phyloP scores from a whole-genome alignment of 1,140 invertebrate genomes.

The Brachionus manjavacas region DNA sequence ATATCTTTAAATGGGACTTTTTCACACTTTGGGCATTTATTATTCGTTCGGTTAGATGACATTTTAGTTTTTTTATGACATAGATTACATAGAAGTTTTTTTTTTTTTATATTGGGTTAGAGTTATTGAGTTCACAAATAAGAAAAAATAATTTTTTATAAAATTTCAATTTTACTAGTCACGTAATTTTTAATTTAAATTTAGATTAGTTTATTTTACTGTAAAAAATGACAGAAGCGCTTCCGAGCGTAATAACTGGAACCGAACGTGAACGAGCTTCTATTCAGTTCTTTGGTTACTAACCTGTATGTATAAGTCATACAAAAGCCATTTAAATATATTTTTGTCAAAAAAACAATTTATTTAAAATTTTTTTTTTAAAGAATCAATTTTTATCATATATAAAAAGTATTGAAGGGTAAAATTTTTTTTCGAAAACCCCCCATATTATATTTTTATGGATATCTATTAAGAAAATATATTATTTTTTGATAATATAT shows the following conservation, averaged over 20 bases:
- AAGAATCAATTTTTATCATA: not conserved
- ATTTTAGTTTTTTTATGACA: too few species aligned
- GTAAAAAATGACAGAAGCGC: not conserved
- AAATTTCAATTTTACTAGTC: not conserved
- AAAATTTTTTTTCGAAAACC: slow-evolving; percentile 4
- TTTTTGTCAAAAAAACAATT: not conserved
- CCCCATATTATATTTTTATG: too few species aligned
- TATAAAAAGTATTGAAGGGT: not conserved
- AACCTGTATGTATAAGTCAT: not conserved
- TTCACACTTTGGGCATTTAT: not conserved
- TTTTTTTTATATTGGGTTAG: not conserved
- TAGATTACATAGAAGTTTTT: not conserved
- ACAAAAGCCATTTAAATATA: not conserved
- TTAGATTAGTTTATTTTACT: not conserved
- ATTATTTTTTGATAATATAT: too few species aligned
- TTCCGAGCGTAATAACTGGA: not conserved
- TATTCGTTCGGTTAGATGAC: not conserved
- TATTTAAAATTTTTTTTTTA: not conserved
- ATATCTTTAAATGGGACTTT: not conserved
- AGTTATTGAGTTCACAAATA: not conserved
- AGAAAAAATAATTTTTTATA: not conserved
- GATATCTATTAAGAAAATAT: too few species aligned
- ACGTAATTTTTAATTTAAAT: not conserved
- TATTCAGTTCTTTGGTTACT: not conserved
- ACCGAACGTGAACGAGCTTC: not conserved